Conservation (phyloP, 2,113 vertebrate species). For the Rhabdomys dilectus region DNA sequence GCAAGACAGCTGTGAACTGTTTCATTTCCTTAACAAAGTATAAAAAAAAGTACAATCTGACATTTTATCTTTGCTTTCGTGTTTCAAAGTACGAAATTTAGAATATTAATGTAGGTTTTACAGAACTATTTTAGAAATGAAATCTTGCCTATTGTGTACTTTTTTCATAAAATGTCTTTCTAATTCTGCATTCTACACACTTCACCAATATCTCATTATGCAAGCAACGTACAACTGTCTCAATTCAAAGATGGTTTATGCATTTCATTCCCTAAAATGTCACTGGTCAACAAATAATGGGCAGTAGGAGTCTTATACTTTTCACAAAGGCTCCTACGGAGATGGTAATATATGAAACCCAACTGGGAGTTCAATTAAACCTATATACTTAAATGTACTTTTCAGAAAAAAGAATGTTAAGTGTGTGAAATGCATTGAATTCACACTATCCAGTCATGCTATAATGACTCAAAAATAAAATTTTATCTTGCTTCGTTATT, state of each 20-base stretch:
- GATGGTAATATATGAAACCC: neutral
- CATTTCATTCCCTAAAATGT: conserved; percentile 2
- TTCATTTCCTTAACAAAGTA: neutral
- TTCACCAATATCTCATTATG: conserved; percentile 21
- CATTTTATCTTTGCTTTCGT: conserved; percentile 19
- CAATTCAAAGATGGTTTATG: neutral
- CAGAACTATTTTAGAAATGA: conserved; percentile 38
- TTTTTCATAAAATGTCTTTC: conserved; percentile 14
- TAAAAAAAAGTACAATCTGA: conserved; percentile 15
- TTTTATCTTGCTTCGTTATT: neutral
- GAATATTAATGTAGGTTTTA: neutral
- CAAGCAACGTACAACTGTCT: neutral
- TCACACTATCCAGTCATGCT: neutral
- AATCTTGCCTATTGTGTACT: neutral
- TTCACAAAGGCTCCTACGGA: neutral
- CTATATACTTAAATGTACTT: neutral
- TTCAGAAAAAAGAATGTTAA: conserved; percentile 8
- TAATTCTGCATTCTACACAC: neutral
- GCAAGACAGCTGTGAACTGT: conserved; percentile 59
- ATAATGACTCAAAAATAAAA: neutral
- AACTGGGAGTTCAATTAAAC: neutral
- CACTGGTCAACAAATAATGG: neutral
- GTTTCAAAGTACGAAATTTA: conserved; percentile 31
- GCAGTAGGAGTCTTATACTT: conserved; percentile 16
- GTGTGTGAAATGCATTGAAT: neutral